Evolutionary conservation across 1,140 invertebrate species (phyloP).

Genomic region (Tribolium castaneum): DNA sequence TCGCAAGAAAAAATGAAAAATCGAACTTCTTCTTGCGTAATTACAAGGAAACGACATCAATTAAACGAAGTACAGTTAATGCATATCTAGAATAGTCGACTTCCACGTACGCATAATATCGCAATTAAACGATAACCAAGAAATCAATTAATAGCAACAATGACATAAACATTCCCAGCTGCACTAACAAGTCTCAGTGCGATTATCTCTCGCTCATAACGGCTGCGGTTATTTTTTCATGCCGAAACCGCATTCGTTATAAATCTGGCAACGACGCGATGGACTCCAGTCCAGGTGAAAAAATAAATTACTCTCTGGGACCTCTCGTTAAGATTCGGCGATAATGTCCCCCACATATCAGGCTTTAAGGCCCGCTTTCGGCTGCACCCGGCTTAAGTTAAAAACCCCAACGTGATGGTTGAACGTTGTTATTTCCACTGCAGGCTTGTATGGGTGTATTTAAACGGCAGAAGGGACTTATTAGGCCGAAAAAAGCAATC

Average conservation of each 20-base stretch:
- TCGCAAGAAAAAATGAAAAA: background rate
- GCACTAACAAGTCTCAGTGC: background rate
- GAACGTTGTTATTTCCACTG: slow-evolving; percentile 20
- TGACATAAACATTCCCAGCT: background rate
- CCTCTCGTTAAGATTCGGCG: slow-evolving; percentile 1
- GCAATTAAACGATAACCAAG: slow-evolving; percentile 15
- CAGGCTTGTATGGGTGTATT: slow-evolving; percentile 18
- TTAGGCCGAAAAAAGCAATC: background rate
- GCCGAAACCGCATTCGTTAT: slow-evolving; percentile 2
- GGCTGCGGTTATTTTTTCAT: background rate
- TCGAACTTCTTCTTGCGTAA: background rate
- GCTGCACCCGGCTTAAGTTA: background rate
- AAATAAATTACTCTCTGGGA: slow-evolving; percentile 26
- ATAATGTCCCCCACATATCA: slow-evolving; percentile 17
- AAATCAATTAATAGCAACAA: slow-evolving; percentile 7
- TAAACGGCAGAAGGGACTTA: background rate
- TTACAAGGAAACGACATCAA: background rate
- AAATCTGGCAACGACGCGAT: slow-evolving; percentile 26
- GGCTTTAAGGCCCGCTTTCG: slow-evolving; percentile 3
- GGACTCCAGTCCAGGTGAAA: slow-evolving; percentile 24
- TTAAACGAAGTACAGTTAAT: background rate
- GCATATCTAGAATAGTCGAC: background rate
- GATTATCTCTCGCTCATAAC: slow-evolving; percentile 9
- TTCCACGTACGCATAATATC: background rate
- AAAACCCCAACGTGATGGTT: slow-evolving; percentile 24